Percentiles rank a stretch among this genome's conserved stretches.
Conservation (phyloP, 2,113 vertebrate genomes). For the Centropus unirufus region DNA sequence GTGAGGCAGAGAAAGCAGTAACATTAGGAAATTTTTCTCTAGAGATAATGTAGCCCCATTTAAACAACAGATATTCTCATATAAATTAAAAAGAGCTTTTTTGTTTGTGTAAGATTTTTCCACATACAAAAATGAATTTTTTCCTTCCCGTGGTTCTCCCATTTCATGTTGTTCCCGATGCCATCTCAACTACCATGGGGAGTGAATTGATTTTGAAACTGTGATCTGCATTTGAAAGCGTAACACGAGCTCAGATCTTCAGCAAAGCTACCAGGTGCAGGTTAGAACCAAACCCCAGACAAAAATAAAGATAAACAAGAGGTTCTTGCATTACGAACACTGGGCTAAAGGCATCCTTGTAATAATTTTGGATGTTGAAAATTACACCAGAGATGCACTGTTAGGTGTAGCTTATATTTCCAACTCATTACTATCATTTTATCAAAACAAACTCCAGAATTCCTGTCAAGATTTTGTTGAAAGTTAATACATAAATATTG, state of each 20-base stretch:
- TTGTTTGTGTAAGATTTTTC: not conserved
- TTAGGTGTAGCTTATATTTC: not conserved
- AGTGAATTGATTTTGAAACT: not conserved
- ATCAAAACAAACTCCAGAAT: not conserved
- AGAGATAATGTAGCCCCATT: not conserved
- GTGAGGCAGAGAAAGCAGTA: not conserved
- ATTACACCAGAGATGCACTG: not conserved
- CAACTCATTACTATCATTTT: not conserved
- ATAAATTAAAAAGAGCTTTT: not conserved
- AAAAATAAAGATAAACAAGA: not conserved
- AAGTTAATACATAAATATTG: not conserved
- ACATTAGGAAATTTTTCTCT: not conserved
- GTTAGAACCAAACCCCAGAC: not conserved
- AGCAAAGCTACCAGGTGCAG: not conserved
- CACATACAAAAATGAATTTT: not conserved
- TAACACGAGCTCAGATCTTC: not conserved
- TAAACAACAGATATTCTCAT: not conserved
- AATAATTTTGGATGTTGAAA: not conserved
- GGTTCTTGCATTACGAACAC: not conserved
- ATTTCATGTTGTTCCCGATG: not conserved
- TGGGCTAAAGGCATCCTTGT: not conserved
- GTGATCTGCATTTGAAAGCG: not conserved
- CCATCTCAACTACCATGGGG: not conserved
- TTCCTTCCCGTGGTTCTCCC: not conserved
- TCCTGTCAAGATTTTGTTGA: not conserved